phyloP scores from a whole-genome alignment of 2,113 vertebrate genomes.

The Shinisaurus crocodilurus region DNA sequence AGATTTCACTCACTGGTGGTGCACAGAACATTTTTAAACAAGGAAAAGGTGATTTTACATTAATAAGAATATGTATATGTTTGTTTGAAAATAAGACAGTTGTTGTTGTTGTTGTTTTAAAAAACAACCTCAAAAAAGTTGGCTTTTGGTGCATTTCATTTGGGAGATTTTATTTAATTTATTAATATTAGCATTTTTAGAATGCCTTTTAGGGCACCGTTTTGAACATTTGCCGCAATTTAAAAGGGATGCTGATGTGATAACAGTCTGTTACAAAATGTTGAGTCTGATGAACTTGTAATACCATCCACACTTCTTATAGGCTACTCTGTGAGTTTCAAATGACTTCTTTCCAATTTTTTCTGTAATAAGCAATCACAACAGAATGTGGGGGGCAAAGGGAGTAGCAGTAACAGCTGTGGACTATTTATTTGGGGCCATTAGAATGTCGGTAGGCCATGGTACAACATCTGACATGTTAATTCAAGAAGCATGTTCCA shows the following conservation, averaged over 20 bases:
- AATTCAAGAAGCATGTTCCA: constrained; percentile 10
- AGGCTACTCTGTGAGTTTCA: not conserved
- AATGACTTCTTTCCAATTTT: not conserved
- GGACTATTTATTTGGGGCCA: not conserved
- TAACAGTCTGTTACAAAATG: not conserved
- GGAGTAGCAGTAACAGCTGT: not conserved
- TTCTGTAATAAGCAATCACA: not conserved
- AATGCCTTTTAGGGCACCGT: not conserved
- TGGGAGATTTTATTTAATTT: not conserved
- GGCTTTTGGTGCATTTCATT: not conserved
- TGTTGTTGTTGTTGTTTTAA: not conserved
- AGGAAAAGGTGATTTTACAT: not conserved
- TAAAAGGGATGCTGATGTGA: not conserved
- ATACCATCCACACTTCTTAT: not conserved
- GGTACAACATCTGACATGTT: not conserved
- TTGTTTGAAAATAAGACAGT: not conserved
- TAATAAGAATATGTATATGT: not conserved
- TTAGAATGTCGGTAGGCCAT: not conserved
- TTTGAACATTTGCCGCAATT: not conserved
- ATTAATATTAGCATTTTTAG: not conserved
- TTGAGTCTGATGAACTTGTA: not conserved
- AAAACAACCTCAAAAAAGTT: not conserved
- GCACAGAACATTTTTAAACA: not conserved
- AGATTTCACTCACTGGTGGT: not conserved
- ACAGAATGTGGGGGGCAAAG: not conserved